phyloP scores from a whole-genome alignment of 2,797 vertebrate species.

The Leucoraja ocellata region DNA sequence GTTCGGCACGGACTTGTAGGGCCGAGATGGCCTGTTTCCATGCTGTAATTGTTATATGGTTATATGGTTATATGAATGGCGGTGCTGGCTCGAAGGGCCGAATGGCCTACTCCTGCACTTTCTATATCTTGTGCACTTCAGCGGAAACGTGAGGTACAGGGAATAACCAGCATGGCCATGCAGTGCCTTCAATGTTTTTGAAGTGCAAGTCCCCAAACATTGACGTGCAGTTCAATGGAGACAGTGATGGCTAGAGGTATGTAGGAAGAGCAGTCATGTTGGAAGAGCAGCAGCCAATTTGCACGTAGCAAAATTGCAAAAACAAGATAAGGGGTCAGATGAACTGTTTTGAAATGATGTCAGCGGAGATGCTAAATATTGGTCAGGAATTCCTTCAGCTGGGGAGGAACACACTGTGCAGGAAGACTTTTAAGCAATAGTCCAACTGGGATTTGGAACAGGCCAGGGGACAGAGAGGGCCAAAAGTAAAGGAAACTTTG shows the following conservation, averaged over 20 bases:
- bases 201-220: neutral
- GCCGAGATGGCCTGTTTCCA: no score
- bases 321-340: neutral
- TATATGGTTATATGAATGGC: no score
- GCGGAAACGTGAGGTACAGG: no score
- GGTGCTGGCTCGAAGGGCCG: no score
- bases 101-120: no score
- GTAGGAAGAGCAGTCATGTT: neutral
- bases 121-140: no score
- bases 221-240: neutral
- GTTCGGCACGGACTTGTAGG: no score
- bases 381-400: neutral
- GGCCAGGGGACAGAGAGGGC: neutral
- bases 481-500: conserved; percentile 24
- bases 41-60: no score
- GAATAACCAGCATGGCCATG: no score
- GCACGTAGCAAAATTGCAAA: neutral
- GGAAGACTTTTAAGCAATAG: neutral
- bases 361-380: neutral
- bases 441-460: conserved; percentile 27
- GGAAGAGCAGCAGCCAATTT: neutral
- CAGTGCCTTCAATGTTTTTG: no score
- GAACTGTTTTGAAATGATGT: neutral
- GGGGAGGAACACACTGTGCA: conserved; percentile 1
- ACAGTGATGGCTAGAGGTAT: no score